Evolutionary conservation across 2,113 vertebrate species (phyloP).

Genomic region (Saguinus midas): DNA sequence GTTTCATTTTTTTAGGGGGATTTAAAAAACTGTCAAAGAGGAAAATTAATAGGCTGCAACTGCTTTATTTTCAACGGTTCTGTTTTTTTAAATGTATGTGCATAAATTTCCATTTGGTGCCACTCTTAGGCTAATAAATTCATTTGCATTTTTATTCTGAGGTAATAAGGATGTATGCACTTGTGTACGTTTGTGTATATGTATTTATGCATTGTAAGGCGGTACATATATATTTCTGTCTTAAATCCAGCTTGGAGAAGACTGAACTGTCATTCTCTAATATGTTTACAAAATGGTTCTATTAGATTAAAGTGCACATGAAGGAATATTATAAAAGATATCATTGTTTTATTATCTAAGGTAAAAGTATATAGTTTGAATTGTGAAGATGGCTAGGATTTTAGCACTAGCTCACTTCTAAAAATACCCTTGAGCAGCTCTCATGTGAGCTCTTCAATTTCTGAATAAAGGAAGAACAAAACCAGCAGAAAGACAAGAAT

Average conservation of each 20-base stretch:
- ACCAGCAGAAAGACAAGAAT: background rate
- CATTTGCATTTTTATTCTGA: constrained; percentile 87
- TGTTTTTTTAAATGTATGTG: constrained; percentile 85
- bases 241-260: constrained; percentile 69
- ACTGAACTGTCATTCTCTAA: constrained; percentile 63
- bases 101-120: constrained; percentile 87
- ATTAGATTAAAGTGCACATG: constrained; percentile 59
- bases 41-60: constrained; percentile 87
- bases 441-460: constrained; percentile 39
- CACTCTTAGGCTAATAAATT: constrained; percentile 86
- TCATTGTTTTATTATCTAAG: constrained; percentile 39
- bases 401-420: constrained; percentile 43
- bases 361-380: constrained; percentile 68
- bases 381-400: constrained; percentile 43
- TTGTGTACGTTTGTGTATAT: background rate
- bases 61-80: constrained; percentile 84
- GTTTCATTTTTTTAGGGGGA: constrained; percentile 89
- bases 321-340: constrained; percentile 56
- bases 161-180: constrained; percentile 79
- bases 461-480: constrained; percentile 67
- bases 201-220: background rate
- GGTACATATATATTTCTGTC: background rate
- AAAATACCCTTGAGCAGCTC: constrained; percentile 41
- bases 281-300: constrained; percentile 73
- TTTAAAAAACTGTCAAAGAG: constrained; percentile 88